Conservation (phyloP, 2,797 vertebrate species). For the Catamblyrhynchus diadema region DNA sequence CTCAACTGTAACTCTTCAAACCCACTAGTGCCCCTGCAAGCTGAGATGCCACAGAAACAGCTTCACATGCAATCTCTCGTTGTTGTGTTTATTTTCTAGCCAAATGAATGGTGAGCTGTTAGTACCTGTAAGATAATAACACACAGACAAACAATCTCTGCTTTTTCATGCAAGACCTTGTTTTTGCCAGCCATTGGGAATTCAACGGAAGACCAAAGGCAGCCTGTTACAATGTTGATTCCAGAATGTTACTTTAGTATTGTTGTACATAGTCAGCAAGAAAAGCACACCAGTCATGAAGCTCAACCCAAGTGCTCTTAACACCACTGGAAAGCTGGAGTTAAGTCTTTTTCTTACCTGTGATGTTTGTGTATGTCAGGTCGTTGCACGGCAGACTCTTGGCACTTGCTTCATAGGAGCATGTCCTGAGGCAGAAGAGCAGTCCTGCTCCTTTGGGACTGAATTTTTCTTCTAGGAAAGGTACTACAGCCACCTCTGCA, state of each 20-base stretch:
- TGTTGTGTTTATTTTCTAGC: neutral
- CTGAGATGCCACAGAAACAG: neutral
- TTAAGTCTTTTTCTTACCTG: neutral
- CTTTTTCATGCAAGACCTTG: neutral
- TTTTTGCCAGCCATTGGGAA: accelerated
- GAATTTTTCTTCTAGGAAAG: neutral
- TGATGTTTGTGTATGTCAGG: neutral
- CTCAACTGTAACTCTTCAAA: neutral
- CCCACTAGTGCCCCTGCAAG: accelerated
- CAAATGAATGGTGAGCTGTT: neutral
- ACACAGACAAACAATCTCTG: neutral
- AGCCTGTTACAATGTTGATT: neutral
- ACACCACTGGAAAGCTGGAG: neutral
- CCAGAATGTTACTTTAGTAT: neutral
- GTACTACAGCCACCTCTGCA: neutral
- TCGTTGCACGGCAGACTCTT: neutral
- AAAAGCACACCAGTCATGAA: accelerated
- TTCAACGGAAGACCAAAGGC: neutral
- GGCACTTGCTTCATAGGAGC: neutral
- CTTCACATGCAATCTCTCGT: neutral
- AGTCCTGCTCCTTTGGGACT: neutral
- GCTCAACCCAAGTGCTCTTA: neutral
- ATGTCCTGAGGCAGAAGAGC: neutral
- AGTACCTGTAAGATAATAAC: neutral
- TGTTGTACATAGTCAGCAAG: neutral